These are phyloP conservation scores for Oligia fasciuncula DNA, from an alignment of 2,888 invertebrate species.

Conservation along the genomic window DNA sequence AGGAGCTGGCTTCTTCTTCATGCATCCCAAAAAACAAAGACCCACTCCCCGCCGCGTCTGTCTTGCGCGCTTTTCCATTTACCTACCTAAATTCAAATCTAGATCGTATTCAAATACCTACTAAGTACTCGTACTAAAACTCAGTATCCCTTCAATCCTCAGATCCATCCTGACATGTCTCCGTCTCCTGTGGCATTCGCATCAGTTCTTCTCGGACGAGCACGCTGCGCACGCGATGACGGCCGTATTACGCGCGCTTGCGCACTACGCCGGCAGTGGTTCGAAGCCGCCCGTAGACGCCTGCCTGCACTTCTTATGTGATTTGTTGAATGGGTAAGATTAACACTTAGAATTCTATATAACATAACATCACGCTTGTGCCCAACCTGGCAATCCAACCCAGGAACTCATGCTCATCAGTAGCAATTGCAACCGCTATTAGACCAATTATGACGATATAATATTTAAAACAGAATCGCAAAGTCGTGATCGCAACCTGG, in stretches of 20 bases:
- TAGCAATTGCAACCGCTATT: no score
- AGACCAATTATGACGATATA: neutral
- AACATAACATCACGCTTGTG: no score
- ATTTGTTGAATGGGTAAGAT: slow-evolving; percentile 81
- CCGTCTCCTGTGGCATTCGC: slow-evolving; percentile 79
- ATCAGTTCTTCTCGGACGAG: slow-evolving; percentile 81
- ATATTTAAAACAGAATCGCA: neutral
- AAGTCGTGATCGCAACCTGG: neutral
- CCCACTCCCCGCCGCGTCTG: neutral
- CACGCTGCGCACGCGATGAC: slow-evolving; percentile 82
- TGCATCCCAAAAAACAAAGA: no score
- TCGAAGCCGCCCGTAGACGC: slow-evolving; percentile 76
- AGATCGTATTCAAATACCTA: neutral
- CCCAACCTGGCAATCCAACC: neutral
- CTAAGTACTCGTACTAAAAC: neutral
- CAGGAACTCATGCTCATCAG: neutral
- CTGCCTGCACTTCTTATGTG: slow-evolving; percentile 83
- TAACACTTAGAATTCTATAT: neutral
- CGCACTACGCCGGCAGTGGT: slow-evolving; percentile 79
- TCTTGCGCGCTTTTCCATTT: neutral
- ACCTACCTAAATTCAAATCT: neutral
- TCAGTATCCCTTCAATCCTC: neutral
- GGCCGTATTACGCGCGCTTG: slow-evolving; percentile 79
- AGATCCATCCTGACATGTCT: slow-evolving; percentile 80
- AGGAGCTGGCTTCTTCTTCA: no score